These are phyloP conservation scores for Canis aureus DNA, from an alignment of 2,113 vertebrate genomes.

Conservation along the genomic window DNA sequence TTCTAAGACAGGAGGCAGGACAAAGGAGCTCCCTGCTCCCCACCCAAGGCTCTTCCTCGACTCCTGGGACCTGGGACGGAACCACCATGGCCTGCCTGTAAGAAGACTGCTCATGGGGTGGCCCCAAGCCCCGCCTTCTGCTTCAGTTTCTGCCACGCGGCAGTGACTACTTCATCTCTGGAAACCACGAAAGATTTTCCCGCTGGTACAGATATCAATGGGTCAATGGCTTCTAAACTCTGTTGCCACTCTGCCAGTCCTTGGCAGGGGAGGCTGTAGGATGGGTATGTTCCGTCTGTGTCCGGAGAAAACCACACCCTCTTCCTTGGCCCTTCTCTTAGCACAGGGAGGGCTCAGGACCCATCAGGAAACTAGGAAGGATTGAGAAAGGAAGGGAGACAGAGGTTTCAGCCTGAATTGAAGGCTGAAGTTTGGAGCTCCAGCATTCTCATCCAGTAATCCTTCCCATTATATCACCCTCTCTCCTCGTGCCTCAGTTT, in stretches of 20 bases:
- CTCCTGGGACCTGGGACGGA: neutral
- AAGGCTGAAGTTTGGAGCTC: neutral
- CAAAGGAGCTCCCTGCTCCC: neutral
- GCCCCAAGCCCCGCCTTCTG: neutral
- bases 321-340: neutral
- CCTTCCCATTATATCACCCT: neutral
- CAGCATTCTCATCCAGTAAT: neutral
- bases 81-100: neutral
- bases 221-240: neutral
- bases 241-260: neutral
- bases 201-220: fast-evolving
- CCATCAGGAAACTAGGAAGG: neutral
- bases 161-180: neutral
- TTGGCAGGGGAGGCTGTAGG: neutral
- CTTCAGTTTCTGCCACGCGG: neutral
- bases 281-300: neutral
- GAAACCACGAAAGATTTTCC: neutral
- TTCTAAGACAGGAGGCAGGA: neutral
- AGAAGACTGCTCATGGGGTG: neutral
- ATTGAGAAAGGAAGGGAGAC: neutral
- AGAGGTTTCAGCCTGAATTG: neutral
- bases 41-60: neutral
- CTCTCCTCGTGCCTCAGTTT: constrained; percentile 9
- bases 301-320: neutral
- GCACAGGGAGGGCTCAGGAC: neutral